Evolutionary conservation across 2,797 vertebrate species (phyloP).

Genomic region (Acipenser ruthenus): DNA sequence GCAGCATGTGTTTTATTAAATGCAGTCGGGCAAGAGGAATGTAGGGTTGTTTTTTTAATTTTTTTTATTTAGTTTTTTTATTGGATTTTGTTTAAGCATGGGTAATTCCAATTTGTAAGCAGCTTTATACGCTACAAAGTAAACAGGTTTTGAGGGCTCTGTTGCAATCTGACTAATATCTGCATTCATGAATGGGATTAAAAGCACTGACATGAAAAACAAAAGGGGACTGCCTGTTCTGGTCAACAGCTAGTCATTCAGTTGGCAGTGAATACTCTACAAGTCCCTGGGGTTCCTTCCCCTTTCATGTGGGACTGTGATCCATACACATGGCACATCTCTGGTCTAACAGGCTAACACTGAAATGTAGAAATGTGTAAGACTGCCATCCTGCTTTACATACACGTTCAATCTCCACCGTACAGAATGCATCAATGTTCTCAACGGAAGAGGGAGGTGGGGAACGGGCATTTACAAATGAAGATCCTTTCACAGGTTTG

Average conservation of each 20-base stretch:
- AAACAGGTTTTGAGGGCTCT: no score
- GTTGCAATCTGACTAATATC: no score
- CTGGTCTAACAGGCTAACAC: constrained; percentile 5
- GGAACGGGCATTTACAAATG: no score
- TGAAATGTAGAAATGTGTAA: neutral
- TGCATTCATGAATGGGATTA: no score
- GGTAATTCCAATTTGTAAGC: constrained; percentile 3
- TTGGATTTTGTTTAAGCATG: constrained; percentile 2
- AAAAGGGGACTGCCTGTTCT: neutral
- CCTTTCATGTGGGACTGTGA: constrained; percentile 17
- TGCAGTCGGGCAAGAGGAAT: no score
- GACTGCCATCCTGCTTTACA: neutral
- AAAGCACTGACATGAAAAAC: no score
- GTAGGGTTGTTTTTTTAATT: no score
- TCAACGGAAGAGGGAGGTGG: no score
- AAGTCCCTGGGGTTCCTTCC: constrained; percentile 26
- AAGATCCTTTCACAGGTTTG: no score
- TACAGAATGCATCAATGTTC: neutral
- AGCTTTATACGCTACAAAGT: neutral
- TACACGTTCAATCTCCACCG: neutral
- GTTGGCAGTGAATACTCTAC: constrained; percentile 15
- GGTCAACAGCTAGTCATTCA: neutral
- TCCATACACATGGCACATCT: constrained; percentile 27
- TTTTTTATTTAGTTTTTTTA: constrained; percentile 3
- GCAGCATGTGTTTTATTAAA: neutral